Evolutionary conservation across 1,140 invertebrate species (phyloP), one percentile per base, ranked within the genome.

Genomic region (Grapholita molesta): DNA sequence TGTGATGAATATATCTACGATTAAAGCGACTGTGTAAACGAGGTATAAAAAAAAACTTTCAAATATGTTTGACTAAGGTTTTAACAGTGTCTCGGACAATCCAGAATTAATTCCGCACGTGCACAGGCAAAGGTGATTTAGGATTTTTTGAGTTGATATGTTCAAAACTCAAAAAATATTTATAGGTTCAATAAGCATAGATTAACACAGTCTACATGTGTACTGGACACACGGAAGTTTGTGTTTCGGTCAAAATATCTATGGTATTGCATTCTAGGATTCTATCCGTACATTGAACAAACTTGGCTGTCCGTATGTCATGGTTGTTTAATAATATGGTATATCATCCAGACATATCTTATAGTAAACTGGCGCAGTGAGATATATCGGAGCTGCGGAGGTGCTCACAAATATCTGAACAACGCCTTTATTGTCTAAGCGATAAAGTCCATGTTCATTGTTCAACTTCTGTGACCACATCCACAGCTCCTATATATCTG

Each of bases 171-270:
- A 30, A 30, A 30, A 30, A 30, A 30, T 4, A 30, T 30, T 3
- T 7, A 30, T 30, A 30, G 7, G 7, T 48, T 21, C 3, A 48
- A 21, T 21, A 21, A 48, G 15, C 42, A 15, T 48, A 18, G 8
- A 2, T 48, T 18, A 28, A n/a, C 25, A 30, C 18, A 61, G 28
- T 30, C 55, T 15, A 61, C 25, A 52, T 12, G n/a, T 53, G 18
- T 57, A 57, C 25, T n/a, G 55, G 12, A 30, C 55, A 52, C 21
- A 28, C 32, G n/a, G 9, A 53, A n/a, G 23, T 23, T 61, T 28
- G 24, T 61, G 55, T 61, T 61, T 61, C 55, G 55, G 55, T 61
- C 30, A 18, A 55, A 11, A 55, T 15, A 15, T 28, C n/a, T 61
- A 61, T 30, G 55, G 24, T n/a, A 55, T 5, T 11, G n/a, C 25